Evolutionary conservation across 2,888 invertebrate genomes (phyloP).

Genomic region (Stenodera caucasica): DNA sequence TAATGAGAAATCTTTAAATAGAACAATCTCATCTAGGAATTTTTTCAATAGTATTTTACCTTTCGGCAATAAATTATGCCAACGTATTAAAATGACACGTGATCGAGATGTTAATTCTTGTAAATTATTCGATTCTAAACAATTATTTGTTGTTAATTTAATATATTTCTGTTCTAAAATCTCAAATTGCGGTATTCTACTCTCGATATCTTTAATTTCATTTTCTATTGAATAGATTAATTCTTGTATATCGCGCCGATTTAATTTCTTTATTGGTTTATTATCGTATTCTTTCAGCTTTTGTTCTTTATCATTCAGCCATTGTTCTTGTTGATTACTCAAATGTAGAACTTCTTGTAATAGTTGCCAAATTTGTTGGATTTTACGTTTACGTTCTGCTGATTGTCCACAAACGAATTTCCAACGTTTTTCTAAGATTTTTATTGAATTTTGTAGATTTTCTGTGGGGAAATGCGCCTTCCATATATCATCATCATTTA

Average conservation of each 20-base stretch:
- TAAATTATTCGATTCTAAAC: conserved; percentile 70
- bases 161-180: conserved; percentile 71
- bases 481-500: conserved; percentile 73
- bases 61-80: conserved; percentile 66
- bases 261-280: conserved; percentile 60
- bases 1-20: conserved; percentile 69
- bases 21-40: conserved; percentile 61
- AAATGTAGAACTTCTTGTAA: conserved; percentile 62
- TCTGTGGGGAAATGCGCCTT: conserved; percentile 73
- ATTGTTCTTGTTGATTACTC: conserved; percentile 62
- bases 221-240: conserved; percentile 61
- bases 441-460: conserved; percentile 66
- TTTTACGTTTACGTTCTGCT: conserved; percentile 70
- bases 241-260: conserved; percentile 63
- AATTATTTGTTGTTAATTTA: conserved; percentile 67
- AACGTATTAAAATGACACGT: conserved; percentile 63
- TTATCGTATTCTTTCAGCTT: conserved; percentile 62
- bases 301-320: conserved; percentile 67
- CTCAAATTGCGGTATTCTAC: conserved; percentile 60
- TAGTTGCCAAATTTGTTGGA: conserved; percentile 64
- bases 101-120: conserved; percentile 65
- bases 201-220: conserved; percentile 61
- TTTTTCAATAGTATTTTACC: conserved; percentile 63
- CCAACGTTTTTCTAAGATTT: conserved; percentile 78
- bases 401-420: conserved; percentile 74